Evolutionary conservation across 2,797 vertebrate genomes (phyloP), one percentile per base, ranked within the genome.

Genomic region (Myotis planiceps): DNA sequence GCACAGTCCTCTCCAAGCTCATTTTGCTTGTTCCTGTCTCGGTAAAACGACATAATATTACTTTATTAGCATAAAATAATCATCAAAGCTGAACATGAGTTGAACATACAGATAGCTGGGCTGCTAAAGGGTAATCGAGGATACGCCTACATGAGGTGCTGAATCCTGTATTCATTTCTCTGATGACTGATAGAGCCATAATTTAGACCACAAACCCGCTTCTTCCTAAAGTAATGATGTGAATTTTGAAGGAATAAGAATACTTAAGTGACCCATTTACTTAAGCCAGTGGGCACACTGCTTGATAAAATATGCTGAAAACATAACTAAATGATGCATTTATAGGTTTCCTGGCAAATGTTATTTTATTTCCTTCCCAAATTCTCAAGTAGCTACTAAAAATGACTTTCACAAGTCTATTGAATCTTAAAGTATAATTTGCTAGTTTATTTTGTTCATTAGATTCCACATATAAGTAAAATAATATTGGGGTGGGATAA

Each of bases 61-160:
- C 84, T 55, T 80, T 76, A 97, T 97, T 97, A 96, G 90, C 97
- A 95, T 97, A 97, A 96, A 97, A 92, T 91, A 79, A 88, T 85
- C 94, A 97, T 97, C 93, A 85, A 47, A 74, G 39, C 81, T 74
- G 47, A 96, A 90, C 72, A 90, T 58, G 68, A 92, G 68, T 65
- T 88, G 76, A 94, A 92, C 84, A 79, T 49, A 69, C 29, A 92
- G 80, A 84, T 37, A 88, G 84, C 66, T 45, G 90, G 79, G 90
- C 5, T 79, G 78, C 51, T 82, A 69, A 90, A 93, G 90, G 78
- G 65, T 68, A 94, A 92, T 94, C 0, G 2, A 71, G 51, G 72
- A 93, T 49, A 93, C 6, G 81, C 29, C n/a, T 71, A 7, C 8
- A 68, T 19, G 81, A 90, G 51, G 32, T 71, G 14, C n/a, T 65